Base-by-base conservation (phyloP, 2,113 vertebrate genomes). In the Amphilophus citrinellus region DNA sequence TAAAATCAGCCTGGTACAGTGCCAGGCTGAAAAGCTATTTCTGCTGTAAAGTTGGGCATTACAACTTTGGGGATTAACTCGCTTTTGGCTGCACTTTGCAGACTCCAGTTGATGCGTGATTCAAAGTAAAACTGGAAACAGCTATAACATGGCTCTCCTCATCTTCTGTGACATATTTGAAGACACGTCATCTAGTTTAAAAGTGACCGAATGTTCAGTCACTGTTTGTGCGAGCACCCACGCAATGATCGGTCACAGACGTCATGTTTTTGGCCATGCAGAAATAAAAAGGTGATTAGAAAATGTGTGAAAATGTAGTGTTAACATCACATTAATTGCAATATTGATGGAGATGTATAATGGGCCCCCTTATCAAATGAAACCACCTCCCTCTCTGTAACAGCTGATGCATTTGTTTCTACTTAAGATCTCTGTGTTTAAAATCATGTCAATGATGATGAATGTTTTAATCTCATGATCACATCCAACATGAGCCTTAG, bases 401-500 rank as follows among this genome's bases (percentile, higher is more conserved):
- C 44, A n/a, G 42, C 30, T 6, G 3, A 20, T 32, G 27, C 6
- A 53, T 56, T 30, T 73, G 66, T 73, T 73, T 73, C 1, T 53
- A n/a, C 44, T 73, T 53, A n/a, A 32, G 68, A 56, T 13, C 17
- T 18, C 24, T 73, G 47, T 73, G 27, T 73, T 53, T 53, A n/a
- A 73, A 73, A 14, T 56, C 68, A 32, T 14, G 27, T 73, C 47
- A 73, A 15, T 56, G 17, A 73, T 73, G 27, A 56, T 56, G 10
- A 77, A 59, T 73, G 62, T 47, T 71, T 71, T n/a, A 65, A 82
- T 62, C n/a, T 56, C 35, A 57, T 78, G 27, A 30, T n/a, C 57
- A 9, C 63, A 15, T 82, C 20, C 66, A 10, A 73, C 61, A 22
- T 57, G 14, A 83, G 44, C 53, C 50, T 57, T 35, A 30, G 56